Conservation (phyloP, 2,797 vertebrate species). For the Semotilus atromaculatus region DNA sequence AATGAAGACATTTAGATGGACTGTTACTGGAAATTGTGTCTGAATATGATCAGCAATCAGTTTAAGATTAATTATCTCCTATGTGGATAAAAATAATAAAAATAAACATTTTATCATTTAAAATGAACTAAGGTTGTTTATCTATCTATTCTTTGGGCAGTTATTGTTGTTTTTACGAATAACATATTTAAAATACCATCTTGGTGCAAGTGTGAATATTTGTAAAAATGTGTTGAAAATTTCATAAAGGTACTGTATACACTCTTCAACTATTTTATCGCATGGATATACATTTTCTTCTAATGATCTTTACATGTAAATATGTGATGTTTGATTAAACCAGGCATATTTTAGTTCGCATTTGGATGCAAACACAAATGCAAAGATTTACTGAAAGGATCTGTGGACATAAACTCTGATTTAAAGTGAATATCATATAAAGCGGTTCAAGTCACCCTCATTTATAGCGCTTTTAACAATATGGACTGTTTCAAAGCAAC, state of each 20-base stretch:
- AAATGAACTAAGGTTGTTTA: constrained; percentile 6
- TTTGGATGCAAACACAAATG: neutral
- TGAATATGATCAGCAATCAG: constrained; percentile 21
- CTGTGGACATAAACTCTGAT: neutral
- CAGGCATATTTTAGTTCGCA: neutral
- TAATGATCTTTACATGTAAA: constrained; percentile 7
- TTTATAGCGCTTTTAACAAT: too few species aligned
- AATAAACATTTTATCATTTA: constrained; percentile 33
- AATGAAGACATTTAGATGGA: constrained; percentile 21
- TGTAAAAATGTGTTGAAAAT: neutral
- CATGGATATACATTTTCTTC: neutral
- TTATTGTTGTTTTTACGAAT: constrained; percentile 1
- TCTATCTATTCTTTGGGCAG: neutral
- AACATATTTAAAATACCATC: neutral
- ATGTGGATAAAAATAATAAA: constrained; percentile 19
- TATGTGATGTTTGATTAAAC: neutral
- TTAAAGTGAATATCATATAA: neutral
- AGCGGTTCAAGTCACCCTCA: neutral
- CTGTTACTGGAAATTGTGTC: constrained; percentile 17
- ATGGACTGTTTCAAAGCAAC: too few species aligned
- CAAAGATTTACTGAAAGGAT: neutral
- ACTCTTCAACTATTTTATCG: neutral
- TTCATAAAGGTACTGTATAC: neutral
- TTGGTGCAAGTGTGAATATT: neutral
- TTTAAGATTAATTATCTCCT: constrained; percentile 1